Base-by-base conservation (phyloP, 2,113 vertebrate species). In the Peromyscus leucopus region DNA sequence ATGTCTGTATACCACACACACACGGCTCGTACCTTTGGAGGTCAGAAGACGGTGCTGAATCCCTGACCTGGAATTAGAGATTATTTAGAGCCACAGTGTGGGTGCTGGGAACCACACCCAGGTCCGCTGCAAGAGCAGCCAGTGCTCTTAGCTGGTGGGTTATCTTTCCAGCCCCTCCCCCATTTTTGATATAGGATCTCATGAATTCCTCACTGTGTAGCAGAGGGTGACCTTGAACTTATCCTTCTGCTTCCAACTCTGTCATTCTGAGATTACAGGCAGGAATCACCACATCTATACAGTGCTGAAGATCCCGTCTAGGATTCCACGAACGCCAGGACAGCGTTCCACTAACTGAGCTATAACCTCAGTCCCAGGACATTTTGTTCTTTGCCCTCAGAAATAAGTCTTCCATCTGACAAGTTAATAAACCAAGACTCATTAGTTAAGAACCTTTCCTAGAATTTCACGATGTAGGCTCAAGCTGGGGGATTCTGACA, bases 341-440 rank as follows among this genome's bases (percentile, higher is more conserved):
- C 31, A 21, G 51, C 46, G 36, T 8, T n/a, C 33, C 26, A 5
- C 21, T 36, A 83, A 24, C 55, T 39, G 80, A 26, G 57, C 55
- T 16, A n/a, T n/a, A 61, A 0, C n/a, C 57, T 42, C 22, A 39
- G n/a, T 39, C 11, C 36, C 80, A 59, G 80, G 74, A 78, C 8
- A 59, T 48, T 87, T 94, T 89, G 59, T 22, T 65, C 17, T 91
- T 95, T 76, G 82, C 71, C 26, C 36, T 90, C 24, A 90, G 55
- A 87, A 90, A 59, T 76, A 80, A 96, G 72, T 86, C n/a, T 95
- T 90, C 46, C n/a, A 91, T 57, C 78, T 82, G 11, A 22, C 76
- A 89, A 79, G 42, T 69, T 80, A 89, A 91, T 89, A 71, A 36
- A 80, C 31, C 72, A 7, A 92, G 36, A 69, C 72, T 93, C 16